Conservation (phyloP, 35 echinoderm and acorn worm genomes). For the Ptychodera flava region DNA sequence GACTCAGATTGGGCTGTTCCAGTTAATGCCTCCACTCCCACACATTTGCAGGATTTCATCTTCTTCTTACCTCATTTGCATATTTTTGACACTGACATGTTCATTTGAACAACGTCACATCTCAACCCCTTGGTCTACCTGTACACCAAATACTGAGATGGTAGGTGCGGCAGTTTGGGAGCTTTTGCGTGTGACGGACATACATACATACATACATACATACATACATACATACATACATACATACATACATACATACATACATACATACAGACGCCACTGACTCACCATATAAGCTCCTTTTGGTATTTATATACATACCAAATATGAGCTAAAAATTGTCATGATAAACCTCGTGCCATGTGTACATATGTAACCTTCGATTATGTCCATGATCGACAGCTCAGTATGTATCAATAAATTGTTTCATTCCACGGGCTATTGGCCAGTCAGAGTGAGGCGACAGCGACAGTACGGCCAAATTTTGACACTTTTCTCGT, state of each 20-base stretch:
- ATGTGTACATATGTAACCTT: too few relatives aligned
- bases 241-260: conserved; percentile 2
- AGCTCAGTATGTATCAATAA: too few relatives aligned
- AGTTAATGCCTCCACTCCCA: not conserved
- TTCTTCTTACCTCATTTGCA: too few relatives aligned
- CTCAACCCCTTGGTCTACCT: not conserved
- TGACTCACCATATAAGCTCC: not conserved
- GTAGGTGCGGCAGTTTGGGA: not conserved
- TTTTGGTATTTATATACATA: not conserved
- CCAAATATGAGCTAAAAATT: too few relatives aligned
- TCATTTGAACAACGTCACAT: not conserved
- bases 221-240: not conserved
- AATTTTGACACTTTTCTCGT: too few relatives aligned
- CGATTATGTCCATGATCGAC: too few relatives aligned
- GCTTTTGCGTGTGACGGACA: not conserved
- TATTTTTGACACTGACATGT: not conserved
- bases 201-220: not conserved
- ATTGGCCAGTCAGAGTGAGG: not conserved
- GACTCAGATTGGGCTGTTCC: too few relatives aligned
- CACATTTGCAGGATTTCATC: not conserved
- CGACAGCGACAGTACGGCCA: too few relatives aligned
- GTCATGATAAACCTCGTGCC: too few relatives aligned
- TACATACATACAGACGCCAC: not conserved
- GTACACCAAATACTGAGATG: not conserved
- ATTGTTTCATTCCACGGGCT: not conserved